Percentiles rank a stretch among this genome's conserved stretches.
Evolutionary conservation across 35 echinoderm and acorn worm genomes (phyloP).

Genomic region (Patiria miniata): DNA sequence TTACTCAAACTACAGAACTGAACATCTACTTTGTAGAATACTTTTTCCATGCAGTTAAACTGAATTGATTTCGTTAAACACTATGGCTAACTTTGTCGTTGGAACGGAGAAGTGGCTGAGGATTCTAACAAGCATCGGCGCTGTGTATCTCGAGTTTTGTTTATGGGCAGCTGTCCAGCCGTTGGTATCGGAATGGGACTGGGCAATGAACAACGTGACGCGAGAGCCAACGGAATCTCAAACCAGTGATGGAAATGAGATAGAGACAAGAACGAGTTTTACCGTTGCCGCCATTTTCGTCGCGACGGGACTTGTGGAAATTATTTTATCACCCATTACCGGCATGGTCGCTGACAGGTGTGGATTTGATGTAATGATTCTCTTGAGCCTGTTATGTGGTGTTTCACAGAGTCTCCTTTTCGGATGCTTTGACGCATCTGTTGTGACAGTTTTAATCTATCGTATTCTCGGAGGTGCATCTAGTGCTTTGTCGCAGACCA

Average conservation of each 20-base stretch:
- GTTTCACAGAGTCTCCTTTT: background rate
- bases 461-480: background rate
- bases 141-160: background rate
- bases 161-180: background rate
- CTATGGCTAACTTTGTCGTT: too few species aligned
- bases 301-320: background rate
- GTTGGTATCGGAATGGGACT: background rate
- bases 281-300: background rate
- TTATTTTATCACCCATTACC: background rate
- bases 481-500: background rate
- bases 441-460: background rate
- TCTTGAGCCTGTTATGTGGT: background rate
- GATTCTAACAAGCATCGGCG: background rate
- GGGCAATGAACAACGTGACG: background rate
- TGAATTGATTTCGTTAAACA: too few species aligned
- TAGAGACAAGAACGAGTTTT: background rate
- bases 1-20: too few species aligned
- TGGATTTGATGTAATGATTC: slow-evolving; percentile 3
- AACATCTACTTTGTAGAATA: too few species aligned
- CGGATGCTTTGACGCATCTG: background rate
- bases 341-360: background rate
- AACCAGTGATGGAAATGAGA: background rate
- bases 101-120: background rate
- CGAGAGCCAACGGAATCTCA: background rate
- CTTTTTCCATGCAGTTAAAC: too few species aligned